phyloP scores from a whole-genome alignment of 1,140 invertebrate genomes.

The Spodoptera litura region DNA sequence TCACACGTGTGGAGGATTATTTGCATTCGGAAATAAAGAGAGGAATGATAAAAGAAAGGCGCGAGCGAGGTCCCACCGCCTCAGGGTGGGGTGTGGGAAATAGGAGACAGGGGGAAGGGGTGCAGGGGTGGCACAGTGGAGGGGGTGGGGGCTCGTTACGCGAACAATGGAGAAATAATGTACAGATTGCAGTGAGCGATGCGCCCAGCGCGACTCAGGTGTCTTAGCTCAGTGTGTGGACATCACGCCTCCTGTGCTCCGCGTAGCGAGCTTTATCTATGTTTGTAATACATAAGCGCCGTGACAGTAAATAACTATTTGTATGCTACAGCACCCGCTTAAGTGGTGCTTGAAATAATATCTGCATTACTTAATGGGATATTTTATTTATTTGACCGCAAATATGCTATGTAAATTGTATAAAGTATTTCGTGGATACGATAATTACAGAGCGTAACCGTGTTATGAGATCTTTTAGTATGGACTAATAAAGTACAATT shows the following conservation, averaged over 20 bases:
- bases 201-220: conserved; percentile 84
- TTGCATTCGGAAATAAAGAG: conserved; percentile 88
- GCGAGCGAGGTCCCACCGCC: conserved; percentile 82
- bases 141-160: conserved; percentile 81
- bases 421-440: neutral
- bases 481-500: neutral
- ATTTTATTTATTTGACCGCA: neutral
- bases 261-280: conserved; percentile 34
- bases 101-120: conserved; percentile 54
- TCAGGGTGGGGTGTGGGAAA: conserved; percentile 75
- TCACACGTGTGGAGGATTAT: conserved; percentile 87
- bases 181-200: conserved; percentile 86
- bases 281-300: conserved; percentile 33
- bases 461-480: neutral
- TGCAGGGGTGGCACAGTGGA: conserved; percentile 57
- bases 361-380: conserved; percentile 2
- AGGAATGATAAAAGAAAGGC: conserved; percentile 87
- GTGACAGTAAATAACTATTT: conserved; percentile 17
- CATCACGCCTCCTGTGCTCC: conserved; percentile 68
- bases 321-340: neutral
- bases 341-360: conserved; percentile 13
- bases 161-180: conserved; percentile 86
- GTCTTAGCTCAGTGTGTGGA: conserved; percentile 74
- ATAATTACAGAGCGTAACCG: neutral
- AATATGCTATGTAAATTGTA: neutral